Evolutionary conservation across 1,140 invertebrate species (phyloP).

Genomic region (Cyphomyrmex costatus): DNA sequence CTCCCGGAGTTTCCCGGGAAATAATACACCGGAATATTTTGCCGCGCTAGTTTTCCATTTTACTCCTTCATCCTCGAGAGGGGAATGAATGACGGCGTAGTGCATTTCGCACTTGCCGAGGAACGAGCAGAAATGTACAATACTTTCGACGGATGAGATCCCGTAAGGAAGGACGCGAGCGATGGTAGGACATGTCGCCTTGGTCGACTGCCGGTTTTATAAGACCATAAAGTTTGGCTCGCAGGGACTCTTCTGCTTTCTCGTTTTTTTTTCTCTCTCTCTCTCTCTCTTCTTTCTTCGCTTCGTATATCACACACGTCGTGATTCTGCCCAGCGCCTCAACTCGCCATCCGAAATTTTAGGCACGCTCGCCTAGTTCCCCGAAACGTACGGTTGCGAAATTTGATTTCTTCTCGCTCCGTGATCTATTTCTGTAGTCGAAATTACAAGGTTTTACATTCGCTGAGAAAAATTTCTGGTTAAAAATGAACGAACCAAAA

Average conservation of each 20-base stretch:
- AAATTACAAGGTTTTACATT: neutral
- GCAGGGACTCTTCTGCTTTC: neutral
- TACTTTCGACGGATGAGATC: constrained; percentile 48
- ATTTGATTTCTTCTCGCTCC: neutral
- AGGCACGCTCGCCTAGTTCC: neutral
- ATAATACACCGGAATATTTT: neutral
- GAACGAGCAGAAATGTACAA: constrained; percentile 7
- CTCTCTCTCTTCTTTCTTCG: neutral
- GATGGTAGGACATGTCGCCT: constrained; percentile 26
- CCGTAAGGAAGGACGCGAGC: constrained; percentile 15
- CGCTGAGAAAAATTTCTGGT: too few relatives aligned
- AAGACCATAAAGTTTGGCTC: constrained; percentile 61
- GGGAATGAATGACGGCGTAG: neutral
- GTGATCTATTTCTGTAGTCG: neutral
- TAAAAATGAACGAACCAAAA: too few relatives aligned
- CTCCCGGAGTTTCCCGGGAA: neutral
- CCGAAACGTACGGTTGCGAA: neutral
- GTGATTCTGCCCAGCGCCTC: constrained; percentile 33
- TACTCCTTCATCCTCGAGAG: neutral
- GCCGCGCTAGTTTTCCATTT: constrained; percentile 1
- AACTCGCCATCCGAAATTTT: constrained; percentile 47
- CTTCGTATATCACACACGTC: constrained; percentile 38
- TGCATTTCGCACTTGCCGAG: neutral
- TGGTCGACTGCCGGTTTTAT: constrained; percentile 54
- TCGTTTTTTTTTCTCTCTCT: neutral